phyloP scores from a whole-genome alignment of 1,140 invertebrate species.

The Grapholita molesta region DNA sequence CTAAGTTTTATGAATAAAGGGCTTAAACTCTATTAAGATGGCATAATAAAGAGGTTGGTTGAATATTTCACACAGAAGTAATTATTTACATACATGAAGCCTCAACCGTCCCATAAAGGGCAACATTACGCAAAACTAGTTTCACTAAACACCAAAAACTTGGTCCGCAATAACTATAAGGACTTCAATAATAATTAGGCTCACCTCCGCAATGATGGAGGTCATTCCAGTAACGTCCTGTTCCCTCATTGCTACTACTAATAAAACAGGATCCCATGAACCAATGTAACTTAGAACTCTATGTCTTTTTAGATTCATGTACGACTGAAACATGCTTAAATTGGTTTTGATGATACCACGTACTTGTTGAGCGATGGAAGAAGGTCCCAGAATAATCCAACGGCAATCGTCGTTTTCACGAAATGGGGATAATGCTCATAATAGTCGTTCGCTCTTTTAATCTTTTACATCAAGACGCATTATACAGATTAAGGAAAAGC shows the following conservation, averaged over 20 bases:
- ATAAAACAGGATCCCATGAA: background rate
- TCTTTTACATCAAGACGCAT: background rate
- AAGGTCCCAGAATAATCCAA: background rate
- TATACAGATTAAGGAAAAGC: background rate
- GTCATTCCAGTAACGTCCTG: background rate
- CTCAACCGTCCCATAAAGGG: background rate
- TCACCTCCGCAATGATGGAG: background rate
- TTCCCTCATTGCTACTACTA: background rate
- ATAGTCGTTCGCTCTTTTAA: conserved; percentile 1
- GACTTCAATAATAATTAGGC: background rate
- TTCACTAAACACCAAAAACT: background rate
- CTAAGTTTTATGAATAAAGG: too few species aligned
- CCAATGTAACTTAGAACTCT: background rate
- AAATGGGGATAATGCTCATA: background rate
- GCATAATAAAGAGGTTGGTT: too few species aligned
- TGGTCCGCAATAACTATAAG: background rate
- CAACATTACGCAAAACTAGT: background rate
- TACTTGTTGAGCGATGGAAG: background rate
- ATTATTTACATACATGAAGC: too few species aligned
- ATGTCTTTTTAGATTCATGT: too few species aligned
- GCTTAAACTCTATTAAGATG: too few species aligned
- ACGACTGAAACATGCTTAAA: too few species aligned
- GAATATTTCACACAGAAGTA: too few species aligned
- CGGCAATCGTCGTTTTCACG: background rate
- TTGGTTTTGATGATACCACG: too few species aligned